phyloP scores from a whole-genome alignment of 2,888 invertebrate species.

The Chesias legatella region DNA sequence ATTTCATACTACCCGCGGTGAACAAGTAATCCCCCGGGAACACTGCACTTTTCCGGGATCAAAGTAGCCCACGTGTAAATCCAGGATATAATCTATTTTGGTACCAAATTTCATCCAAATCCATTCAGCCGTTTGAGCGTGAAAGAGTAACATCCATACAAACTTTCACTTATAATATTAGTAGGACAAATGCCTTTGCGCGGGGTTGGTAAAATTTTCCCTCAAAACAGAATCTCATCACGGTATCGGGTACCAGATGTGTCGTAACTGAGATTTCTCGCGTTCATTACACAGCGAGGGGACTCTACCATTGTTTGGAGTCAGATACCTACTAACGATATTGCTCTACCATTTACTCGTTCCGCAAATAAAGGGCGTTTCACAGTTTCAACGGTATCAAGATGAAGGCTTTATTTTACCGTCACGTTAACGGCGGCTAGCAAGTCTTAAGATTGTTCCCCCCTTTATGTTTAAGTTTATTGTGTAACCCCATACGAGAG shows the following conservation, averaged over 20 bases:
- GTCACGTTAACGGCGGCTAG: slow-evolving; percentile 28
- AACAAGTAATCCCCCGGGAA: too few relatives aligned
- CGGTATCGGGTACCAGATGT: slow-evolving; percentile 23
- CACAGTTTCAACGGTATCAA: slow-evolving; percentile 41
- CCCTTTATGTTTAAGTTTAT: slow-evolving; percentile 12
- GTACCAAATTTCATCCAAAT: too few relatives aligned
- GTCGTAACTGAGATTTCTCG: slow-evolving; percentile 40
- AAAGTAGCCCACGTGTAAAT: too few relatives aligned
- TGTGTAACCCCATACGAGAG: slow-evolving; percentile 15
- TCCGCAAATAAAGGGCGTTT: slow-evolving; percentile 57
- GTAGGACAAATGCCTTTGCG: too few relatives aligned
- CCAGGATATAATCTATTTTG: too few relatives aligned
- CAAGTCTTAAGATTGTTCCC: slow-evolving; percentile 17
- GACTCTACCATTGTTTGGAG: slow-evolving; percentile 53
- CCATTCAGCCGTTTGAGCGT: too few relatives aligned
- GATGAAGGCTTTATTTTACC: slow-evolving; percentile 46
- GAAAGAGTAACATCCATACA: too few relatives aligned
- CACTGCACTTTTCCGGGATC: too few relatives aligned
- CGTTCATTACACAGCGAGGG: slow-evolving; percentile 54
- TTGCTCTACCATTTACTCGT: slow-evolving; percentile 54
- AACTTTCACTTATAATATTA: too few relatives aligned
- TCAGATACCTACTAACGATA: slow-evolving; percentile 59
- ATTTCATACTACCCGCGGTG: too few relatives aligned
- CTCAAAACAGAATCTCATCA: slow-evolving; percentile 25
- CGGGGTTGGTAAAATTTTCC: slow-evolving; percentile 26